These are phyloP conservation scores for Leptopilina syphax DNA, from an alignment of 2,888 invertebrate genomes.

Conservation along the genomic window DNA sequence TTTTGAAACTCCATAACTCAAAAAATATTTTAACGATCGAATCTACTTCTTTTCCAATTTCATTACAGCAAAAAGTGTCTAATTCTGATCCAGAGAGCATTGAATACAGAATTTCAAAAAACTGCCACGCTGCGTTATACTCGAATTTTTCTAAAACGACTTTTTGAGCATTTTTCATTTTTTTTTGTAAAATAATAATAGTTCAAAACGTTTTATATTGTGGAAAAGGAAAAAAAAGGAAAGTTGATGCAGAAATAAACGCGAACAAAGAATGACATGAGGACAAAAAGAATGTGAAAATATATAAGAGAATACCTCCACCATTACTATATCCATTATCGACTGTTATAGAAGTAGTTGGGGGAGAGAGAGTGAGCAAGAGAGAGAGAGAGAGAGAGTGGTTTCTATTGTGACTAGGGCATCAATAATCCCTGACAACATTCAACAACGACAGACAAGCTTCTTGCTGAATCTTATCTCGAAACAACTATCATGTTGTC, in stretches of 20 bases:
- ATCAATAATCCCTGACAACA: slow-evolving; percentile 57
- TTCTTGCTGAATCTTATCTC: slow-evolving; percentile 36
- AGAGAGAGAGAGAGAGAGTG: slow-evolving; percentile 39
- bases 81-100: too few relatives aligned
- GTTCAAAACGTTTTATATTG: background rate
- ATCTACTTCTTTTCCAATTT: too few relatives aligned
- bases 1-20: too few relatives aligned
- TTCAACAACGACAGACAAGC: slow-evolving; percentile 49
- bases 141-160: too few relatives aligned
- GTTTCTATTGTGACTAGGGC: slow-evolving; percentile 53
- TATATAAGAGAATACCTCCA: slow-evolving; percentile 44
- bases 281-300: slow-evolving; percentile 34
- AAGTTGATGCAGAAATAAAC: background rate
- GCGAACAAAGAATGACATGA: slow-evolving; percentile 7
- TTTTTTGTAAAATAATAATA: background rate
- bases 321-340: slow-evolving; percentile 55
- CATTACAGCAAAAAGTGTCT: too few relatives aligned
- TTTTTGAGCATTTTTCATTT: background rate
- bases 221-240: background rate
- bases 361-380: slow-evolving; percentile 26
- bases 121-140: too few relatives aligned
- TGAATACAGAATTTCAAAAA: too few relatives aligned
- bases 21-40: too few relatives aligned
- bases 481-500: slow-evolving; percentile 30
- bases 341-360: slow-evolving; percentile 53